A percentile compares a stretch with the other conserved stretches of the same genome.
These are phyloP conservation scores for Nannoperca obscura DNA, from an alignment of 2,797 vertebrate genomes.

Conservation along the genomic window DNA sequence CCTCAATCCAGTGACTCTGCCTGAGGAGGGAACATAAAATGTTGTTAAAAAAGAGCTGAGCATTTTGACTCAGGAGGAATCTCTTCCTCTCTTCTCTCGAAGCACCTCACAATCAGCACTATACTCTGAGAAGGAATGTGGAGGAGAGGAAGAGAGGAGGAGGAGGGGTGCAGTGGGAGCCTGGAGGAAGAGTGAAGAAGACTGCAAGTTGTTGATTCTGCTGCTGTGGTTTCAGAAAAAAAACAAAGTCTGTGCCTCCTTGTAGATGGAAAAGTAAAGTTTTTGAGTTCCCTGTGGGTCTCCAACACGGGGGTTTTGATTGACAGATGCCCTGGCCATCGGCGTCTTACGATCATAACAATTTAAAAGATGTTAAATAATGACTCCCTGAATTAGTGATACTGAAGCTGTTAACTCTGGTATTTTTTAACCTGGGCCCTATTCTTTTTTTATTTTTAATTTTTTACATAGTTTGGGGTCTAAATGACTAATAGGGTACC, in stretches of 20 bases:
- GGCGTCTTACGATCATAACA: slow-evolving; percentile 28
- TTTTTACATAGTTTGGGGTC: no score
- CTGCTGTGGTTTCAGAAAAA: slow-evolving; percentile 36
- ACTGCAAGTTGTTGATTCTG: slow-evolving; percentile 12
- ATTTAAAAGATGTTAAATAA: slow-evolving; percentile 29
- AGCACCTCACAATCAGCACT: slow-evolving; percentile 71
- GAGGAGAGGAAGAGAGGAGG: slow-evolving; percentile 42
- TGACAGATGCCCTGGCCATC: slow-evolving; percentile 8
- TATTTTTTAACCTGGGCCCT: no score
- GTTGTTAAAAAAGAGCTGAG: background rate
- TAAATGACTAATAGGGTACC: no score
- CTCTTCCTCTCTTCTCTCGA: slow-evolving; percentile 40
- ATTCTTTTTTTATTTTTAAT: no score
- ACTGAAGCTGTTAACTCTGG: slow-evolving; percentile 16
- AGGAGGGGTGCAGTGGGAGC: slow-evolving; percentile 12
- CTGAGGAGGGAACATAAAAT: background rate
- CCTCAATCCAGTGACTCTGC: slow-evolving; percentile 20
- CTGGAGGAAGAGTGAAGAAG: slow-evolving; percentile 9
- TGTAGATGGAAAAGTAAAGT: slow-evolving; percentile 4
- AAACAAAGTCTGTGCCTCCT: background rate
- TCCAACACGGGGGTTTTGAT: background rate
- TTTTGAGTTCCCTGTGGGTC: slow-evolving; percentile 22
- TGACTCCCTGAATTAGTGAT: slow-evolving; percentile 29
- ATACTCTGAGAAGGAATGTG: slow-evolving; percentile 41
- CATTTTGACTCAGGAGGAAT: slow-evolving; percentile 25